Evolutionary conservation across 1,140 invertebrate species (phyloP).

Genomic region (Heliconius eleuchia): DNA sequence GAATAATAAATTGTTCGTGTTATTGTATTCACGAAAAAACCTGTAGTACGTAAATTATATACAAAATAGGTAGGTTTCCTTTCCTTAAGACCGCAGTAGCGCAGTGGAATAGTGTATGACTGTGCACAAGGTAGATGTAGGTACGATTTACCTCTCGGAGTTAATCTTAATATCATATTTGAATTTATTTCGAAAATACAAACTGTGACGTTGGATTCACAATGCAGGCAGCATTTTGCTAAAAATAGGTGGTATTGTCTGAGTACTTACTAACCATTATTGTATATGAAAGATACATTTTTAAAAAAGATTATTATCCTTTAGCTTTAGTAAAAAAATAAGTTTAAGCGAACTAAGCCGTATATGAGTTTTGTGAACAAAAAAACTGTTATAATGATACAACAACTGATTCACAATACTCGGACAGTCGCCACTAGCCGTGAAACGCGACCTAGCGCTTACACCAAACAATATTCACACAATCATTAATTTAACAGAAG

Average conservation of each 20-base stretch:
- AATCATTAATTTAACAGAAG: conserved; percentile 37
- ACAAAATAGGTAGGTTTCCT: not conserved
- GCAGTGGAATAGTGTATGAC: not conserved
- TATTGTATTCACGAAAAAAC: not conserved
- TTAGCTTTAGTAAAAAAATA: no score
- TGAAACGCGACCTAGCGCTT: not conserved
- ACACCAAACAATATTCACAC: conserved; percentile 28
- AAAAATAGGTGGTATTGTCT: no score
- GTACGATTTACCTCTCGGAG: not conserved
- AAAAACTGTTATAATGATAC: not conserved
- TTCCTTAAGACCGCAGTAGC: not conserved
- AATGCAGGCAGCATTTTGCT: no score
- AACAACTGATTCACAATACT: not conserved
- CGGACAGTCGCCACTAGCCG: not conserved
- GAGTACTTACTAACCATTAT: no score
- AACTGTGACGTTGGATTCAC: no score
- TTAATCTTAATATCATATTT: no score
- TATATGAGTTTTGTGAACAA: not conserved
- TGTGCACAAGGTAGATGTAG: not conserved
- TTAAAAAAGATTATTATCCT: no score
- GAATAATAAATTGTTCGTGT: conserved; percentile 7
- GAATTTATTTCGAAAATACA: no score
- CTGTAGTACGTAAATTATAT: not conserved
- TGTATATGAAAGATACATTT: no score
- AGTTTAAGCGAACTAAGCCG: no score